Evolutionary conservation across 2,888 invertebrate species (phyloP).

Genomic region (Chaitophorus viminalis): DNA sequence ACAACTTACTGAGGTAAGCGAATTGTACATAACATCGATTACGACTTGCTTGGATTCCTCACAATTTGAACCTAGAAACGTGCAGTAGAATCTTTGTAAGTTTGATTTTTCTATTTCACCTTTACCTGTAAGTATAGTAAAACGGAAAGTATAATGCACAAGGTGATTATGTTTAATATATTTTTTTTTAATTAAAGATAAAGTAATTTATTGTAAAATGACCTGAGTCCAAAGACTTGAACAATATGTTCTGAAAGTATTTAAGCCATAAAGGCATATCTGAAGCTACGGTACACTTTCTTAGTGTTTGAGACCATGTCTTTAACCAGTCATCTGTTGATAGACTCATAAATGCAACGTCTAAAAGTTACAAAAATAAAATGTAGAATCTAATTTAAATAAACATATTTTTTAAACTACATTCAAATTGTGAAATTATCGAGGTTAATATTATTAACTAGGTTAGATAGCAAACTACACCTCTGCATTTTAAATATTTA

Average conservation of each 20-base stretch:
- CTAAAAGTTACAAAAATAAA: conserved; percentile 17
- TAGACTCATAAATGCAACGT: conserved; percentile 56
- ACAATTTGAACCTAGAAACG: conserved; percentile 56
- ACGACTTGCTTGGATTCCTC: conserved; percentile 68
- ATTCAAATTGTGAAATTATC: not conserved
- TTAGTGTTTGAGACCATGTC: conserved; percentile 74
- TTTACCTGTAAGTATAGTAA: conserved; percentile 70
- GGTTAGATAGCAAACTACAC: not conserved
- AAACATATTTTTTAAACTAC: not conserved
- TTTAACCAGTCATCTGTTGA: conserved; percentile 76
- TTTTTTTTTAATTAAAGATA: not conserved
- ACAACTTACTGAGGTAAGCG: conserved; percentile 78
- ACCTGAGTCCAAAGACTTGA: conserved; percentile 67
- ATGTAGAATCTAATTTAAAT: not conserved
- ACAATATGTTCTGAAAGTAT: conserved; percentile 78
- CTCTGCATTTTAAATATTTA: not conserved
- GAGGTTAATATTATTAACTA: no score
- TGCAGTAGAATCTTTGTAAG: conserved; percentile 74
- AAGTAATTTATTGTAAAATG: not conserved
- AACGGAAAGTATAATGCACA: not conserved
- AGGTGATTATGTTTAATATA: not conserved
- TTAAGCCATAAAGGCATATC: conserved; percentile 80
- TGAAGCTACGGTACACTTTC: conserved; percentile 70
- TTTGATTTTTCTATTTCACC: conserved; percentile 77
- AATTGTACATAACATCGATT: conserved; percentile 76